Base-by-base conservation (phyloP, 2,113 vertebrate genomes). In the Pagrus major region DNA sequence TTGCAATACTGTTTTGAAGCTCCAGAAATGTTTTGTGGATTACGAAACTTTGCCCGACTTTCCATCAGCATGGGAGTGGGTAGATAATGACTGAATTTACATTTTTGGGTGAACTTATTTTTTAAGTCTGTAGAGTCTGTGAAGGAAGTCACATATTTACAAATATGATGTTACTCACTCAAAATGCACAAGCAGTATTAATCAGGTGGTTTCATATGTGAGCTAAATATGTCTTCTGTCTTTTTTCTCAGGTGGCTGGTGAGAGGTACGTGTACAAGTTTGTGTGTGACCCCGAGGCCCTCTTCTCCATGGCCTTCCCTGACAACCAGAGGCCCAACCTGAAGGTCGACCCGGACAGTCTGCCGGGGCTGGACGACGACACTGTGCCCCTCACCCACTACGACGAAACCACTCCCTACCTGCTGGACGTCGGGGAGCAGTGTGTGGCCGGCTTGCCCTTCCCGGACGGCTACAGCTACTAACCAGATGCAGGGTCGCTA, bases 191-290 rank as follows among this genome's bases (percentile, higher is more conserved):
- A 12, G 1, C 3, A 33, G 42, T 33, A 47, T 46, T 27, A 21
- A 16, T 18, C 33, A 46, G 47, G 47, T 8, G 1, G 27, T 37
- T 55, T 55, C 5, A 5, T 1, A n/a, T 41, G 12, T 20, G 25
- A 56, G 25, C 52, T 1, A 37, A 51, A 31, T 10, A 20, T 44
- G 14, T 66, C 2, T 18, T 7, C 9, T 5, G 6, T 54, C 6
- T 1, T 18, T 1, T 16, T 47, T 54, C 65, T 37, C 85, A 99
- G 98, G 98, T 99, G 64, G 98, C 98, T 0, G 97, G 98, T 0
- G 98, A 99, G 82, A 93, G 98, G 87, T 99, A 99, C 0, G 98
- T 99, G 79, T 99, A 99, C 81, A 99, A 99, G 88, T 99, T 99
- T 7, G 98, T 99, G 86, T 99, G 98, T 0, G 97, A 99, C 86